Evolutionary conservation across 1,140 invertebrate genomes (phyloP), one percentile per base, ranked within the genome.

Genomic region (Heliconius hewitsoni): DNA sequence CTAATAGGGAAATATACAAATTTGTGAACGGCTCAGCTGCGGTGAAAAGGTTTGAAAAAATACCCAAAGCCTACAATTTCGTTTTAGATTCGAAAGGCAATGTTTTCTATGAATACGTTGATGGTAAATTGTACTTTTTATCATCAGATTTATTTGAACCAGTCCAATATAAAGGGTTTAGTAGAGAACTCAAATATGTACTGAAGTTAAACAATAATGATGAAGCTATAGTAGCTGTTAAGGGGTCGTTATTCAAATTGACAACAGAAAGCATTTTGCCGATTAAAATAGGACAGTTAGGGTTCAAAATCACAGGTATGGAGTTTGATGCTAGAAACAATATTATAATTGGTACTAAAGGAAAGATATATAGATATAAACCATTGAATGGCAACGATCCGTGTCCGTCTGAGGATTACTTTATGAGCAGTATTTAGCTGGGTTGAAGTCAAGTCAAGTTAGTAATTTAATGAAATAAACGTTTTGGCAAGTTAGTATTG

Each of bases 281-380:
- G 0, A 78, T 81, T 9, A 94, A 93, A 79, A 88, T 94, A 70
- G 93, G 87, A 6, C 89, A 93, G 46, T 78, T 94, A 0, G 91
- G 89, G 1, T 93, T 90, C 37, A 93, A 92, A 86, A 93, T 94
- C 3, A 93, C 93, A 0, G 93, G 88, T 0, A 86, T 94, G 83
- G 87, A 87, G 1, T 94, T 93, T 60, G 93, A 94, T 82, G 42
- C 83, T 42, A 93, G 88, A 57, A 93, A 92, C 77, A 93, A 93
- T 77, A 92, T 94, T 9, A 81, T 94, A 1, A 86, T 94, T 27
- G 92, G 93, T 9, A 94, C 93, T 8, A 93, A 92, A 86, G 92
- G 92, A 9, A 94, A 94, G 81, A 90, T 94, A 39, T 94, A 93
- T 79, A 90, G 88, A 82, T 94, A 90, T 52, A 93, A 90, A 77